Evolutionary conservation across 2,888 invertebrate genomes (phyloP).

Genomic region (Hoplodrina ambigua): DNA sequence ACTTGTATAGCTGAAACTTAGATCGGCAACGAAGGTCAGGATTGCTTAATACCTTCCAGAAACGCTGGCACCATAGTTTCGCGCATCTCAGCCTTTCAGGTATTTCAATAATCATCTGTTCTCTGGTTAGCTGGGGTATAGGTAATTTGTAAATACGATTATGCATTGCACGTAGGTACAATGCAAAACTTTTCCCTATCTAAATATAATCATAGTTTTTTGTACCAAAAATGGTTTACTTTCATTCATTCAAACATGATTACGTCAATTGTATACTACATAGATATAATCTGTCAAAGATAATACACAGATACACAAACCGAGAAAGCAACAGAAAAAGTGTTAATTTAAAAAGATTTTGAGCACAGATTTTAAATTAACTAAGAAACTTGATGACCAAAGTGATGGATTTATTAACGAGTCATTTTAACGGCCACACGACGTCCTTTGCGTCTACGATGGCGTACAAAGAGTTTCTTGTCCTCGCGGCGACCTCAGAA

Average conservation of each 20-base stretch:
- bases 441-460: too few relatives aligned
- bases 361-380: too few relatives aligned
- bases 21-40: slow-evolving; percentile 65
- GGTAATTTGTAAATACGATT: slow-evolving; percentile 54
- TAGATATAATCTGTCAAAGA: slow-evolving; percentile 6
- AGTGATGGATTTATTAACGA: too few relatives aligned
- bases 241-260: too few relatives aligned
- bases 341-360: too few relatives aligned
- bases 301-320: neutral
- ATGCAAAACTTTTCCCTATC: neutral
- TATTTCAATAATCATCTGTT: slow-evolving; percentile 69
- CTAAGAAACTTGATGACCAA: too few relatives aligned
- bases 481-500: too few relatives aligned
- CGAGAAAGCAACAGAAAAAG: neutral
- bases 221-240: neutral
- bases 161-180: slow-evolving; percentile 56
- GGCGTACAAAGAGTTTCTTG: too few relatives aligned
- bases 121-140: slow-evolving; percentile 63
- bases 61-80: slow-evolving; percentile 72
- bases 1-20: slow-evolving; percentile 75
- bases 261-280: neutral
- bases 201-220: slow-evolving; percentile 25
- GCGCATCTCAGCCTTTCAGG: slow-evolving; percentile 74
- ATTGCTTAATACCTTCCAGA: slow-evolving; percentile 67
- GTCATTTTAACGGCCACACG: too few relatives aligned